Base-by-base conservation (phyloP, 2,888 invertebrate species). In the Uloborus plumipes region DNA sequence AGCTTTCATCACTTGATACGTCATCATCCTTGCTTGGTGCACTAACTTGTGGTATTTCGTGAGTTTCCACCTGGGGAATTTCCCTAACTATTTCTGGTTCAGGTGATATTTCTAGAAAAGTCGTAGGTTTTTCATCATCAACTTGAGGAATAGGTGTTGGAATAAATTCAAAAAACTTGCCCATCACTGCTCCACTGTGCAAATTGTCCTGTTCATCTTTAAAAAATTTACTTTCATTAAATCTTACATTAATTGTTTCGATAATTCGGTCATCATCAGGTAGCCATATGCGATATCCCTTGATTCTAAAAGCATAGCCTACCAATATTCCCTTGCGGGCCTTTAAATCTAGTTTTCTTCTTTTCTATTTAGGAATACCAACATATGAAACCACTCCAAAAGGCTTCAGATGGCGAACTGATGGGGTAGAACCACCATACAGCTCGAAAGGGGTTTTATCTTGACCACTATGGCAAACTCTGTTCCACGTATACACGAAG, bases 211-310 rank as follows among this genome's bases (percentile, higher is more conserved):
- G 4, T 4, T 26, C 26, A 26, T 26, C 26, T 4, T 26, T 26
- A 4, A 26, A 26, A 26, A 26, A 26, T 4, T 26, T 26, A 2
- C 31, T 55, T 39, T 53, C 70, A 31, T 18, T 22, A 58, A 70
- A 70, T 20, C 9, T 55, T 7, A 26, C 31, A 16, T 55, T 70
- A 13, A 18, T 39, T 6, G 70, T 70, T 55, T 70, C 70, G 9
- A 70, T 26, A 7, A 70, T n/a, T 58, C n/a, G 55, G 22, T 55
- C 1, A 11, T 70, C 70, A 14, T 55, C 70, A 14, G 55, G 22
- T 20, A 70, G 15, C 20, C 6, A 55, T 31, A 55, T 70, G 11
- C 39, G 31, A 18, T 70, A 70, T 14, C 70, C 55, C 18, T 58
- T 70, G 1, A 22, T 70, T 16, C 22, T 4, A 0, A 39, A 18